Evolutionary conservation across 2,888 invertebrate species (phyloP), one percentile per base, ranked within the genome.

Genomic region (Lumbricus terrestris): DNA sequence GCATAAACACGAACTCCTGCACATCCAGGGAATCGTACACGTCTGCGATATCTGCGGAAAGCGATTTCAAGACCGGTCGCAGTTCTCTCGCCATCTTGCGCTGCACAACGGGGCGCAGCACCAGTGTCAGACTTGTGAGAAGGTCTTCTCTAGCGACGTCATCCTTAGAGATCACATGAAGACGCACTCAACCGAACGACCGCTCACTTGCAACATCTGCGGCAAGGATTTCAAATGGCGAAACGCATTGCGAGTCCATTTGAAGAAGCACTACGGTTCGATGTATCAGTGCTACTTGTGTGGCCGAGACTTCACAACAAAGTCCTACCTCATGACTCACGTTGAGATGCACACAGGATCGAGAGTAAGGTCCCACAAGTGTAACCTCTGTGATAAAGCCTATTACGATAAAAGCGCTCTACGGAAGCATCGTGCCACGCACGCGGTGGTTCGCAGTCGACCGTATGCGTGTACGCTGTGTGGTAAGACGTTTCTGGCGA

Each of bases 381-480:
- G 90, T 47, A 83, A 83, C 29, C 35, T 89, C 83, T 90, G 90
- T 83, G 42, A 42, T 37, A 90, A 90, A 82, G 54, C 69, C n/a
- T 85, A 85, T 35, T 85, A 35, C 23, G 85, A 85, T 85, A 85
- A 85, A 35, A 85, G 85, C 16, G 85, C 85, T 20, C 37, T 85
- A 8, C 8, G 85, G 34, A 85, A 85, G 37, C 85, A 85, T 18
- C 85, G 37, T 85, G 85, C 85, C 82, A 40, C 88, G 33, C 54
- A 88, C 35, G 88, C 88, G 47, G n/a, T 37, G 40, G 40, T 35
- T 40, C 42, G 47, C 33, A 88, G 33, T 42, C 40, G 40, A 33
- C 89, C 90, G 15, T 89, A 82, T 33, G 88, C 88, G 6, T 91
- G 91, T 37, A 90, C 82, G 8, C 47, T 89, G 20, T 91, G 91